phyloP scores from a whole-genome alignment of 2,797 vertebrate genomes.

The Psittacula derbiana region DNA sequence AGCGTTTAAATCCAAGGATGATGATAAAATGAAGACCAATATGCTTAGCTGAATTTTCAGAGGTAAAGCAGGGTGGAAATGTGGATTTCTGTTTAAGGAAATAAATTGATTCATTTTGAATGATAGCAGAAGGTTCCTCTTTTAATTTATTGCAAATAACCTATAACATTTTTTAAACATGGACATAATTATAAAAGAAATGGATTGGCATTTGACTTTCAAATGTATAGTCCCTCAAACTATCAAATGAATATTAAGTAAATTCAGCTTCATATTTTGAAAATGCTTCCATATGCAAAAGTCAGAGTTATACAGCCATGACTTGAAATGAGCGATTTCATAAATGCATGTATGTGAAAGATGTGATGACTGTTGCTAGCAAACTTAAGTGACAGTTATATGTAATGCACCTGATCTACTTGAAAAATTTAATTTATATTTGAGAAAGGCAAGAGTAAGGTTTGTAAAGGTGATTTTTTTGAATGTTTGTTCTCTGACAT shows the following conservation, averaged over 20 bases:
- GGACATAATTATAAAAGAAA: constrained; percentile 55
- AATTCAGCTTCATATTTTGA: constrained; percentile 58
- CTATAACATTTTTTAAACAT: not conserved
- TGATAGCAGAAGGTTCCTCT: constrained; percentile 24
- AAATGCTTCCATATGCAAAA: constrained; percentile 60
- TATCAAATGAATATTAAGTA: constrained; percentile 65
- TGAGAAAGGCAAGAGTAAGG: not conserved
- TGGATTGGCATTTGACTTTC: constrained; percentile 63
- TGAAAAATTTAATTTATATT: not conserved
- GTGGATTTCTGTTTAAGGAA: constrained; percentile 43
- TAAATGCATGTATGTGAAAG: constrained; percentile 5
- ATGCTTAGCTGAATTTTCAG: not conserved
- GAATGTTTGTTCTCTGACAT: not conserved
- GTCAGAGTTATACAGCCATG: constrained; percentile 19
- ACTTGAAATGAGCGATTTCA: constrained; percentile 44
- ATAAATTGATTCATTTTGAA: constrained; percentile 63
- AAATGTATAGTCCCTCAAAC: constrained; percentile 54
- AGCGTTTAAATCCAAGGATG: not conserved
- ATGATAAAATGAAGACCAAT: not conserved
- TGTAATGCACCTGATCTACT: not conserved
- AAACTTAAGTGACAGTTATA: not conserved
- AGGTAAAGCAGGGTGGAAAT: not conserved
- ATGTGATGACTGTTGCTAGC: not conserved
- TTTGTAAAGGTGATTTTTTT: not conserved
- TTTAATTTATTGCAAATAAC: constrained; percentile 66